phyloP scores from a whole-genome alignment of 1,140 invertebrate genomes.

The Zaprionus tsacasi region DNA sequence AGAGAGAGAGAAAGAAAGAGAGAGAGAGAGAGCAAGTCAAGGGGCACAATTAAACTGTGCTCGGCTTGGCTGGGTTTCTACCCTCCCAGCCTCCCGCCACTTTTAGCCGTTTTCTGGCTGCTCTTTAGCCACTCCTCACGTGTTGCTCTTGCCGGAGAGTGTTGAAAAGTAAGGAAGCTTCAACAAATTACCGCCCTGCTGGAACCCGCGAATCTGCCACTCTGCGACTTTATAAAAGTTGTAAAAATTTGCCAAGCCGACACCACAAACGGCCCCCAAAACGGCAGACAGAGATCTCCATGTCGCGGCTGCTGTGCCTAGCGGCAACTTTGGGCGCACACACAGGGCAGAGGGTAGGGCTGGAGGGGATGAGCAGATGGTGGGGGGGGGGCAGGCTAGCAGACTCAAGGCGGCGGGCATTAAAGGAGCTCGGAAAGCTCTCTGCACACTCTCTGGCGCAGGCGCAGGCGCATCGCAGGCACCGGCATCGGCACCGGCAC shows the following conservation, averaged over 20 bases:
- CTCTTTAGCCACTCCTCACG: not conserved
- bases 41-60: slow-evolving; percentile 69
- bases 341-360: not conserved
- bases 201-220: slow-evolving; percentile 47
- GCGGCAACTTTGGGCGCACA: slow-evolving; percentile 65
- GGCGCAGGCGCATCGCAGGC: slow-evolving; percentile 35
- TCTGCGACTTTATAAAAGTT: slow-evolving; percentile 67
- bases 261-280: slow-evolving; percentile 51
- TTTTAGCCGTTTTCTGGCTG: not conserved
- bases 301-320: slow-evolving; percentile 51
- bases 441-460: slow-evolving; percentile 53
- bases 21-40: slow-evolving; percentile 35
- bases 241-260: slow-evolving; percentile 78
- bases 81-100: not conserved
- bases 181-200: slow-evolving; percentile 84
- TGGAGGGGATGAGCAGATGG: not conserved
- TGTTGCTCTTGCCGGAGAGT: slow-evolving; percentile 54
- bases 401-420: slow-evolving; percentile 41
- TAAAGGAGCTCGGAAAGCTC: slow-evolving; percentile 59
- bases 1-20: slow-evolving; percentile 13
- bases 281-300: slow-evolving; percentile 42
- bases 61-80: not conserved
- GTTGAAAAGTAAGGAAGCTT: slow-evolving; percentile 84
- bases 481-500: not conserved
- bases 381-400: not conserved